Base-by-base conservation (phyloP, 1,140 invertebrate species). In the Drosophila murphyi region DNA sequence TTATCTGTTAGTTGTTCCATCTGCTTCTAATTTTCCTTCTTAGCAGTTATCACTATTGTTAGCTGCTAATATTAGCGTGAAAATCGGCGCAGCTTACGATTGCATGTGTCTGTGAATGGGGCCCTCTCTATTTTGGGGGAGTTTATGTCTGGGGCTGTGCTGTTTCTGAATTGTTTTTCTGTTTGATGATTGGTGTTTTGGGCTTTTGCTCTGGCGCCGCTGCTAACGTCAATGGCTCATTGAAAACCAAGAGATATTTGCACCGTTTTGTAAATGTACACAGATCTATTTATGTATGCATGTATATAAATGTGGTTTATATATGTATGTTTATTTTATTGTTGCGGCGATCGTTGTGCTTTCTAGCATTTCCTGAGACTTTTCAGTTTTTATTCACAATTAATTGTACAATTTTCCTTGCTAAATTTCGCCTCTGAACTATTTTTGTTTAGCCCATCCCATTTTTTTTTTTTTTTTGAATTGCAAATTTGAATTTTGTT, bases 341-440 rank as follows among this genome's bases (percentile, higher is more conserved):
- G 28, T 51, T 67, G 70, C 45, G 37, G 47, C n/a, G 7, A 56
- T 56, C 51, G 50, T 35, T 64, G 47, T 72, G 57, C 54, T 71
- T 76, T 57, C 68, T 71, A 76, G 32, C 73, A 56, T 51, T 76
- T 76, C 73, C 73, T 76, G 73, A 64, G 82, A 72, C 52, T 52
- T 80, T 71, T 71, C 59, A 47, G 39, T 69, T 83, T 82, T 83
- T 65, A 76, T 83, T 79, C 74, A 59, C 76, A 64, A 79, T 82
- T 82, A 83, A 80, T 79, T 83, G 47, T 83, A 76, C 48, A 71
- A 82, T 82, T 82, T 82, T 68, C 35, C 51, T 29, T 52, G 56
- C 59, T 54, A 64, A 51, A 72, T 63, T 76, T 57, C 60, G 52
- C 55, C 57, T 47, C 39, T 43, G n/a, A 48, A 80, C 72, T 73